phyloP scores from a whole-genome alignment of 2,113 vertebrate species.

The Xiphorhynchus elegans region DNA sequence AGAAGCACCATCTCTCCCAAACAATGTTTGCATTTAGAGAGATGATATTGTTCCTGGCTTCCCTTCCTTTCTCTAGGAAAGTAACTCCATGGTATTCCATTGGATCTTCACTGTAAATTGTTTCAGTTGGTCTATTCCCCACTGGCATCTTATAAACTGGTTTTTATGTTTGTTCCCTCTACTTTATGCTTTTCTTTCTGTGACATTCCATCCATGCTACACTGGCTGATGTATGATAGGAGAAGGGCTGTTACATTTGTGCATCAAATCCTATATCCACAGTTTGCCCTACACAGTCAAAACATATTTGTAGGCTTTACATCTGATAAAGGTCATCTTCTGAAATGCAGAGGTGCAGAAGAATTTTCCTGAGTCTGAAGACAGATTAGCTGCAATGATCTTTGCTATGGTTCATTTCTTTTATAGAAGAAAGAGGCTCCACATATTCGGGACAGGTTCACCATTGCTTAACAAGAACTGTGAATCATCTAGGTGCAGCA shows the following conservation, averaged over 20 bases:
- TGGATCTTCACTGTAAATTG: neutral
- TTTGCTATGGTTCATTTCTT: slow-evolving; percentile 16
- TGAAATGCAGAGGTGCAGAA: slow-evolving; percentile 30
- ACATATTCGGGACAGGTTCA: neutral
- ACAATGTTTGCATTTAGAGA: neutral
- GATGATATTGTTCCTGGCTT: neutral
- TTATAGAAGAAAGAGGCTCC: neutral
- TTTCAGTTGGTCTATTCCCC: neutral
- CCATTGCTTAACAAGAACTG: neutral
- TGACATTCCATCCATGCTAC: neutral
- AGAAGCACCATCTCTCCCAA: neutral
- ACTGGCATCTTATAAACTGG: neutral
- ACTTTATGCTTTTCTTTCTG: neutral
- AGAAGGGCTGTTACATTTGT: neutral
- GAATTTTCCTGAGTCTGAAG: slow-evolving; percentile 1
- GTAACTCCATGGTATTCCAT: neutral
- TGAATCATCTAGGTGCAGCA: neutral
- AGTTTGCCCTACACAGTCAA: neutral
- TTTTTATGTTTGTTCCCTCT: neutral
- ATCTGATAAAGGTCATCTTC: slow-evolving; percentile 50
- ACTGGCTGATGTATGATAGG: neutral
- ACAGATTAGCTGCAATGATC: slow-evolving; percentile 1
- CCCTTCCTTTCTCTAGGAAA: neutral
- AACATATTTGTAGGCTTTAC: neutral
- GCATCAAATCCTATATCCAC: neutral